Evolutionary conservation across 2,113 vertebrate species (phyloP).

Genomic region (Hoplias malabaricus): DNA sequence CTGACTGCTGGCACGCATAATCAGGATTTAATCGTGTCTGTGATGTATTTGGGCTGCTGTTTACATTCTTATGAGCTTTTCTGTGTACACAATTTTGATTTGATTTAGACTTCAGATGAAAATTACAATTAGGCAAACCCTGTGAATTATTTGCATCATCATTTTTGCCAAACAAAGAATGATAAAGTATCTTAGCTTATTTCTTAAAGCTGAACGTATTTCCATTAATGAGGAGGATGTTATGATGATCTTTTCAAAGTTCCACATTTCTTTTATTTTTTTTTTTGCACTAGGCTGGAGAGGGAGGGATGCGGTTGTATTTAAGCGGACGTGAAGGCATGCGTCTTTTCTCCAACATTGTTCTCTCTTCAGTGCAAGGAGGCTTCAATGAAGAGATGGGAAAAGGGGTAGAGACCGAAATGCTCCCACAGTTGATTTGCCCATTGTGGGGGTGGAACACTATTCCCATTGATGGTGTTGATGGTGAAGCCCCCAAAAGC

Average conservation of each 20-base stretch:
- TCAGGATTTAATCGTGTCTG: background rate
- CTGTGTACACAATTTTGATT: conserved; percentile 22
- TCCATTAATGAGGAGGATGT: background rate
- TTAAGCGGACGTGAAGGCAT: conserved; percentile 75
- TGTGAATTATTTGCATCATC: background rate
- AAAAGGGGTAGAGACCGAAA: conserved; percentile 59
- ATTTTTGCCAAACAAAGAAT: background rate
- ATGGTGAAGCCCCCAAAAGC: conserved; percentile 69
- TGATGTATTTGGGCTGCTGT: background rate
- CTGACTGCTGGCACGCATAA: background rate
- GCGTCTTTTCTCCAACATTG: conserved; percentile 66
- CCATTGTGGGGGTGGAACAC: conserved; percentile 69
- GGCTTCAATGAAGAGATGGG: conserved; percentile 64
- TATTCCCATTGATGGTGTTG: conserved; percentile 68
- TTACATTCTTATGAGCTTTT: background rate
- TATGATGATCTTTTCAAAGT: background rate
- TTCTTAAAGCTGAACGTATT: background rate
- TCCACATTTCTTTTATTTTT: background rate
- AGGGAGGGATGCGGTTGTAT: conserved; percentile 58
- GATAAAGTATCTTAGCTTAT: background rate
- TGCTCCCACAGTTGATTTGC: conserved; percentile 64
- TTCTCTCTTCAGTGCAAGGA: conserved; percentile 57
- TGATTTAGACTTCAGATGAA: background rate
- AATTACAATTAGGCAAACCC: background rate
- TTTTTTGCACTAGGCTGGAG: conserved; percentile 28